Conservation (phyloP, 1,140 invertebrate species). For the Trialeurodes vaporariorum region DNA sequence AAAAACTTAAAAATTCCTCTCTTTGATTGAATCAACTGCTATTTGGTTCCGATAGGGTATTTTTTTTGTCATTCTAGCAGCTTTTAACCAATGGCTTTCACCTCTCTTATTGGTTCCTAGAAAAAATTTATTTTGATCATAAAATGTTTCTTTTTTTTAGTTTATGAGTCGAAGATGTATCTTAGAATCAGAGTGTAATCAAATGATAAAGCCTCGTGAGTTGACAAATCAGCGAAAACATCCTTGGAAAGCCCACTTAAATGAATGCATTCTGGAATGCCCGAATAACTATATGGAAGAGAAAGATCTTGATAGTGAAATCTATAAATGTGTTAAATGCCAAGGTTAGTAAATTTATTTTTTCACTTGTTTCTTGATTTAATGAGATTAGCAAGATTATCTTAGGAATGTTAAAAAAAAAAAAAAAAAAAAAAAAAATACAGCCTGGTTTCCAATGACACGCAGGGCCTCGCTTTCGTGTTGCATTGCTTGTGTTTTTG, state of each 20-base stretch:
- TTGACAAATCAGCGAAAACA: constrained; percentile 23
- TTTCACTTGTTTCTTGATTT: too few relatives aligned
- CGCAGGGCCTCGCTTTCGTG: too few relatives aligned
- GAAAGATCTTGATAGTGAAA: constrained; percentile 7
- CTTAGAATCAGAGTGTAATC: constrained; percentile 53
- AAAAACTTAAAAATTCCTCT: too few relatives aligned
- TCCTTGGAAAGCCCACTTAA: constrained; percentile 46
- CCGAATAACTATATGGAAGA: constrained; percentile 54
- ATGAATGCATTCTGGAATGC: constrained; percentile 60
- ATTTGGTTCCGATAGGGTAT: too few relatives aligned
- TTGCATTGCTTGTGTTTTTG: too few relatives aligned
- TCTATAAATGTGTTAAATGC: constrained; percentile 26
- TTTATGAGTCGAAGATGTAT: constrained; percentile 64
- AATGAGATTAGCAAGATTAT: too few relatives aligned
- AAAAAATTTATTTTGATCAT: background rate
- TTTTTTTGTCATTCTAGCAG: too few relatives aligned
- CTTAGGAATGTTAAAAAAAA: too few relatives aligned
- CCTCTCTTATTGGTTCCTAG: constrained; percentile 8
- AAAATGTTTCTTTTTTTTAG: constrained; percentile 33
- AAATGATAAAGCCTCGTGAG: constrained; percentile 42
- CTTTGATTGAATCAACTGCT: too few relatives aligned
- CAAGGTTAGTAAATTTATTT: constrained; percentile 23
- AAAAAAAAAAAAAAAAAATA: too few relatives aligned
- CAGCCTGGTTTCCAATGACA: too few relatives aligned
- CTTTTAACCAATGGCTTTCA: too few relatives aligned